Percentiles rank a stretch among this genome's conserved stretches.
Conservation (phyloP, 2,797 vertebrate species). For the Sebastes vulpes region DNA sequence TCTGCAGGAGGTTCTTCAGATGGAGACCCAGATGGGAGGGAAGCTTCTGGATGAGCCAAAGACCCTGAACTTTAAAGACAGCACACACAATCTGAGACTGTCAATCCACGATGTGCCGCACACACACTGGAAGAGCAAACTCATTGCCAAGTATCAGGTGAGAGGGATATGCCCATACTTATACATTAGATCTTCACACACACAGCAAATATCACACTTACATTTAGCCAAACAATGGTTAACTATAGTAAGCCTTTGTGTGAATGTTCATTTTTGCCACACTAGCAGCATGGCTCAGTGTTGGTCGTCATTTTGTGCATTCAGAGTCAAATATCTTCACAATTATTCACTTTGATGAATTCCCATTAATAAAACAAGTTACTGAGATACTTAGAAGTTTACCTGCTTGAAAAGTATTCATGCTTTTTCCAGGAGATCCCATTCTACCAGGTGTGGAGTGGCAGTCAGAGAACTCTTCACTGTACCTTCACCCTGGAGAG, state of each 20-base stretch:
- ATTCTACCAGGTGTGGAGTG: slow-evolving; percentile 96
- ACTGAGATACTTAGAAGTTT: background rate
- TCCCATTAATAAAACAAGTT: background rate
- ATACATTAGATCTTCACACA: background rate
- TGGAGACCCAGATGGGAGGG: slow-evolving; percentile 96
- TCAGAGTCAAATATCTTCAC: background rate
- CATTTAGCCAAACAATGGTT: background rate
- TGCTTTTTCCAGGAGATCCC: slow-evolving; percentile 89
- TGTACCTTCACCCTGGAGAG: slow-evolving; percentile 97
- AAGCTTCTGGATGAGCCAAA: slow-evolving; percentile 98
- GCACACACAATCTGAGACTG: slow-evolving; percentile 96
- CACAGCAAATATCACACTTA: background rate
- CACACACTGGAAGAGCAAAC: slow-evolving; percentile 97
- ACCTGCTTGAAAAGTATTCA: background rate
- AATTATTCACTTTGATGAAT: background rate
- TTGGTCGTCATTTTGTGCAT: background rate
- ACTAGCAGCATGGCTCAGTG: background rate
- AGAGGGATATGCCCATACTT: background rate
- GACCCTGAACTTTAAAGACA: slow-evolving; percentile 97
- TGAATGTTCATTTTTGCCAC: background rate
- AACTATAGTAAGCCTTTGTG: background rate
- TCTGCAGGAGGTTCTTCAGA: slow-evolving; percentile 94
- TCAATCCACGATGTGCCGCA: slow-evolving; percentile 95
- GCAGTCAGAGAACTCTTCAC: slow-evolving; percentile 93
- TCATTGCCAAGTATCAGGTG: slow-evolving; percentile 94